Evolutionary conservation across 2,797 vertebrate genomes (phyloP), one percentile per base, ranked within the genome.

Genomic region (Glyptemys insculpta): DNA sequence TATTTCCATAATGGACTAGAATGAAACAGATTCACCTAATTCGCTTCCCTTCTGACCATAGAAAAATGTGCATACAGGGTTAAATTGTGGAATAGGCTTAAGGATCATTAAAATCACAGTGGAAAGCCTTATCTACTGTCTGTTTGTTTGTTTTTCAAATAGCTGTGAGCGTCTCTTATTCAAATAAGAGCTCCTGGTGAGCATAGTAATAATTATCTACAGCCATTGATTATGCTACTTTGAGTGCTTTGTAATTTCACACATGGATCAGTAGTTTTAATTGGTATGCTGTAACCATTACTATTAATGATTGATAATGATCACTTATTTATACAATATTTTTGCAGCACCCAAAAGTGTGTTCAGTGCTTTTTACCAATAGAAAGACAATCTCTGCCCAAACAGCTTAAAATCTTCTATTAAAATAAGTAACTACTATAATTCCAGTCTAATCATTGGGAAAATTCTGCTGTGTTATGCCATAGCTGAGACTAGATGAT

Each of bases 301-400:
- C 44, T 9, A 93, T 59, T 37, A 92, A 72, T 62, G 16, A 85
- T 79, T 91, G 86, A 83, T 83, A 86, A 87, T 44, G 3, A 89
- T 85, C 91, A 83, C 84, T 94, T 90, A 47, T 88, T 89, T 88
- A 79, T 83, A 1, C 1, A 74, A 89, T 76, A 31, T 0, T 6
- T 89, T 92, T 92, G 86, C 25, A 93, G 81, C 52, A 91, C 31
- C 21, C 74, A 85, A 49, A 94, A 89, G 15, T 2, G 56, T 14
- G 15, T 2, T 95, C 90, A 79, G 25, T 81, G 83, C 2, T 6
- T 93, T 93, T 92, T 49, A 74, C 15, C 31, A 53, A 68, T 53
- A 94, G 87, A 87, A 89, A 85, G 12, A 62, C 56, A 81, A 79
- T 52, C 90, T 88, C 59, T 81, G 25, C 83, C 90, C 81, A 87